Conservation (phyloP, 2,113 vertebrate genomes). For the Scomber scombrus region DNA sequence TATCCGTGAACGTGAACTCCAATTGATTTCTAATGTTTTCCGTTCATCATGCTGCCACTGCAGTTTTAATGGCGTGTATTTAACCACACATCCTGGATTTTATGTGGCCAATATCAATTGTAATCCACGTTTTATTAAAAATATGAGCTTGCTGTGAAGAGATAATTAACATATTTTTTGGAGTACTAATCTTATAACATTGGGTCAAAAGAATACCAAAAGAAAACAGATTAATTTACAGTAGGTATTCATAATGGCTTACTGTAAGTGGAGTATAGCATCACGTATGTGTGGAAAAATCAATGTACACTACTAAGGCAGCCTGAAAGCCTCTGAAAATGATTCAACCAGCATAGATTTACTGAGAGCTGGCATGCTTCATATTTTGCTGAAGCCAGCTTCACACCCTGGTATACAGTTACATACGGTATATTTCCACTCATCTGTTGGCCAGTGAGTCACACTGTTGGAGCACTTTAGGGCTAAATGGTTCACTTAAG, state of each 20-base stretch:
- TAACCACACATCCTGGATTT: not conserved
- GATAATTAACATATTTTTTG: not conserved
- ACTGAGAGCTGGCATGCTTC: conserved; percentile 24
- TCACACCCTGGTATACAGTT: conserved; percentile 52
- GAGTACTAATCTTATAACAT: not conserved
- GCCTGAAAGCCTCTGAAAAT: conserved; percentile 41
- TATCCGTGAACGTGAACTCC: conserved; percentile 1
- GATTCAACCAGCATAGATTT: conserved; percentile 11
- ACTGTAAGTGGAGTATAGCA: not conserved
- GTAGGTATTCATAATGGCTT: not conserved
- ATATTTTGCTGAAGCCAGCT: conserved; percentile 41
- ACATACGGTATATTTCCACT: conserved; percentile 41
- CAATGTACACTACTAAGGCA: not conserved
- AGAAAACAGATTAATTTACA: not conserved
- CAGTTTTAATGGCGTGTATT: not conserved
- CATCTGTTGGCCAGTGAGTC: conserved; percentile 41
- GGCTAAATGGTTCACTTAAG: conserved; percentile 15
- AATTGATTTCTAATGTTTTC: conserved; percentile 45
- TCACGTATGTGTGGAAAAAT: conserved; percentile 32
- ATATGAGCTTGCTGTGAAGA: not conserved
- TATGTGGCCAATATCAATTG: too few relatives aligned
- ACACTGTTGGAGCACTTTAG: conserved; percentile 20
- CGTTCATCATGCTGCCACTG: not conserved
- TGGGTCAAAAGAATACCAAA: not conserved
- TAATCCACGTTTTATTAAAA: not conserved